Conservation (phyloP, 1,140 invertebrate species). For the Drosophila repleta region DNA sequence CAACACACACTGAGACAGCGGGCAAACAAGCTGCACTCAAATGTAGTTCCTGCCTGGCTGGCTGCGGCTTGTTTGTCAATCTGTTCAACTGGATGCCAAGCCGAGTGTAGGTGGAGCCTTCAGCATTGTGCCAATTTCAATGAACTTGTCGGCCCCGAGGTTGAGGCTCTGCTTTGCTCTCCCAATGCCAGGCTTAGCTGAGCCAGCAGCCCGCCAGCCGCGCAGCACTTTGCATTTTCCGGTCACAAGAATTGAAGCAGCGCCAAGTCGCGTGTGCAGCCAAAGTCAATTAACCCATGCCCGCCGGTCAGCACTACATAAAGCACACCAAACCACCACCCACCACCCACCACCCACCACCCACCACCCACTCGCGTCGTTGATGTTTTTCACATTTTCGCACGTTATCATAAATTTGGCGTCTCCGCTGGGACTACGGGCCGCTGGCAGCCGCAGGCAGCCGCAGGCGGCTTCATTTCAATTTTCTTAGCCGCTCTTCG, state of each 20-base stretch:
- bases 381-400: conserved; percentile 48
- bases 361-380: not conserved
- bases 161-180: conserved; percentile 18
- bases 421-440: conserved; percentile 31
- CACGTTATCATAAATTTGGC: conserved; percentile 67
- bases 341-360: no score
- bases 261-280: conserved; percentile 44
- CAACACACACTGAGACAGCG: conserved; percentile 29
- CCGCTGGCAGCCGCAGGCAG: not conserved
- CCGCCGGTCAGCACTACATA: conserved; percentile 16
- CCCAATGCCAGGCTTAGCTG: conserved; percentile 2
- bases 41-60: conserved; percentile 74
- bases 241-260: conserved; percentile 42
- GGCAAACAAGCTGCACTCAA: conserved; percentile 51
- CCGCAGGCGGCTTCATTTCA: conserved; percentile 76
- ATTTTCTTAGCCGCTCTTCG: conserved; percentile 58
- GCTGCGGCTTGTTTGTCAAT: conserved; percentile 80
- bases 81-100: conserved; percentile 64
- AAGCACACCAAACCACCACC: no score
- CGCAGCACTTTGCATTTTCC: conserved; percentile 47
- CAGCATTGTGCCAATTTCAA: conserved; percentile 63
- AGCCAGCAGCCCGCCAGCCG: not conserved
- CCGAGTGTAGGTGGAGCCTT: conserved; percentile 21
- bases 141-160: conserved; percentile 57
- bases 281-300: conserved; percentile 67